Conservation (phyloP, 2,113 vertebrate genomes). For the Canis aureus region DNA sequence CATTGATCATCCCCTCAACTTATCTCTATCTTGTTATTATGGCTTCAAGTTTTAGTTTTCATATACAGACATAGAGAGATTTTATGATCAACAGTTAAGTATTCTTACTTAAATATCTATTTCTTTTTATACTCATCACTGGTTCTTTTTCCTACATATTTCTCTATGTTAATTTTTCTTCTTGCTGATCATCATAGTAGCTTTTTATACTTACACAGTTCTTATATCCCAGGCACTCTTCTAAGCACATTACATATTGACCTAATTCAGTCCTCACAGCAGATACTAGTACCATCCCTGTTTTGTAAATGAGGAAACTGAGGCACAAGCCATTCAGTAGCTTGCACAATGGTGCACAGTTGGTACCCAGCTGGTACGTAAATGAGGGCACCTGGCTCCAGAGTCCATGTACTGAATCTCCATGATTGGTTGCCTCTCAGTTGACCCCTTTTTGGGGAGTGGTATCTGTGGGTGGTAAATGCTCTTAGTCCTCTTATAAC, state of each 20-base stretch:
- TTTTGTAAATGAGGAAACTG: neutral
- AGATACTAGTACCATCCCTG: neutral
- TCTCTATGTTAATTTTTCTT: neutral
- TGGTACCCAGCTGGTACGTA: neutral
- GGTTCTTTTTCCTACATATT: neutral
- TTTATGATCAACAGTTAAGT: neutral
- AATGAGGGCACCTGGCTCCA: neutral
- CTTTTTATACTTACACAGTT: neutral
- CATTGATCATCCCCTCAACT: neutral
- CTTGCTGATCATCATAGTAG: neutral
- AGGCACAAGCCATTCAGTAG: neutral
- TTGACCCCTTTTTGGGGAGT: neutral
- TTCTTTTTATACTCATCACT: neutral
- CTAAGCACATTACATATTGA: neutral
- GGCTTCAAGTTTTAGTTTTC: neutral
- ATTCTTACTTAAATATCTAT: neutral
- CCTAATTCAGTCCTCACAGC: neutral
- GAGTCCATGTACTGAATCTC: neutral
- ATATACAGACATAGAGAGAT: neutral
- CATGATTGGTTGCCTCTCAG: rapidly evolving
- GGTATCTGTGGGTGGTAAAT: neutral
- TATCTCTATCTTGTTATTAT: neutral
- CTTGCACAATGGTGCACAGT: neutral
- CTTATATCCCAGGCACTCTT: neutral
- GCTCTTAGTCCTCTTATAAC: neutral